These are phyloP conservation scores for Acyrthosiphon pisum DNA, from an alignment of 1,140 invertebrate species.

Conservation along the genomic window DNA sequence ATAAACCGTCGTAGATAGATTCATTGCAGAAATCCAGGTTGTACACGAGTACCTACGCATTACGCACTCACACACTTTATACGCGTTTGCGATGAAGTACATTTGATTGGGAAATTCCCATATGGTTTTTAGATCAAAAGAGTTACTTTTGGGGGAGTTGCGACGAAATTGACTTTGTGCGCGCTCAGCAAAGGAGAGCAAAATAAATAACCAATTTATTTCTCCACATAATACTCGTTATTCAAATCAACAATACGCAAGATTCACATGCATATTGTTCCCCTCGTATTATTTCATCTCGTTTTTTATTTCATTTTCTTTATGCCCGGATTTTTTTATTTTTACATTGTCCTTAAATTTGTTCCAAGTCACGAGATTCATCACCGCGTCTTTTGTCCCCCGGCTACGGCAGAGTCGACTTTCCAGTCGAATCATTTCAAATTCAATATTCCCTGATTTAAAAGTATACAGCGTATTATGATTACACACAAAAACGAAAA, in stretches of 20 bases:
- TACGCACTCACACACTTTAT: background rate
- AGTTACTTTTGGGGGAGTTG: conserved; percentile 41
- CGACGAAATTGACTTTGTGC: conserved; percentile 51
- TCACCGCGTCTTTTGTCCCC: conserved; percentile 53
- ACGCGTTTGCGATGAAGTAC: background rate
- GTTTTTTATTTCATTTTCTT: conserved; percentile 48
- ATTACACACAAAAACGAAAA: conserved; percentile 7
- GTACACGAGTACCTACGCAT: background rate
- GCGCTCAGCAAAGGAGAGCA: conserved; percentile 45
- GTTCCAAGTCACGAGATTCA: conserved; percentile 56
- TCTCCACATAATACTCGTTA: conserved; percentile 53
- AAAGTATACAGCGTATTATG: conserved; percentile 51
- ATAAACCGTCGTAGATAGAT: background rate
- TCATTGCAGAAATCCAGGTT: background rate
- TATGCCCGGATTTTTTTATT: conserved; percentile 48
- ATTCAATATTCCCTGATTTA: conserved; percentile 56
- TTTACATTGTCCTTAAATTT: conserved; percentile 57
- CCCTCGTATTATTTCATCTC: conserved; percentile 55
- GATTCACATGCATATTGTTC: conserved; percentile 44
- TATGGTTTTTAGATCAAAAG: conserved; percentile 47
- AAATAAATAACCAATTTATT: conserved; percentile 57
- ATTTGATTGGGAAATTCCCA: conserved; percentile 44
- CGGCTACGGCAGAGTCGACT: conserved; percentile 30
- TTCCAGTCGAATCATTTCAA: conserved; percentile 56
- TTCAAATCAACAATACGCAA: conserved; percentile 57